These are phyloP conservation scores for Sericinus montela DNA, from an alignment of 2,888 invertebrate genomes.

Conservation along the genomic window DNA sequence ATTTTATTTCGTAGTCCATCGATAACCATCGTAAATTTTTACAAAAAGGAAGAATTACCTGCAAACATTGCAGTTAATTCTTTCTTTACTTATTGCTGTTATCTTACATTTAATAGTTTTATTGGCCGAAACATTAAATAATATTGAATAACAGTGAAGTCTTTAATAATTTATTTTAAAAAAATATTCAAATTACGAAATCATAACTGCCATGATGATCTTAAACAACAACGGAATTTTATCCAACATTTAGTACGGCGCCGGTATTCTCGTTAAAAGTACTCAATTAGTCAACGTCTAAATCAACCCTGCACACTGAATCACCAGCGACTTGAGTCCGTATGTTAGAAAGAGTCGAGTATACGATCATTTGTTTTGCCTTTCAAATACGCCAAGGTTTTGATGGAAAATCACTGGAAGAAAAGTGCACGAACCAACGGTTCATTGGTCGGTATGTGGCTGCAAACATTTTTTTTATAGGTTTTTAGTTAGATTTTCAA, in stretches of 20 bases:
- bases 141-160: too few species aligned
- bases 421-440: constrained; percentile 46
- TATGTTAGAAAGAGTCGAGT: constrained; percentile 33
- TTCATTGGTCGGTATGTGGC: constrained; percentile 32
- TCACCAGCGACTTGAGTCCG: neutral
- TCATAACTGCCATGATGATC: too few species aligned
- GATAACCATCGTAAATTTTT: too few species aligned
- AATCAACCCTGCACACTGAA: constrained; percentile 12
- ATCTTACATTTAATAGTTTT: too few species aligned
- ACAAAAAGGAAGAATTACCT: too few species aligned
- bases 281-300: constrained; percentile 20
- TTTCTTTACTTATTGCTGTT: too few species aligned
- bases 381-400: constrained; percentile 38
- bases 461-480: constrained; percentile 39
- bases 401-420: constrained; percentile 65
- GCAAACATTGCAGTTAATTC: too few species aligned
- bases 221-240: constrained; percentile 8
- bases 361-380: constrained; percentile 35
- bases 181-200: too few species aligned
- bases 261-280: constrained; percentile 16
- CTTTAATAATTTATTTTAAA: too few species aligned
- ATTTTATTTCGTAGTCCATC: too few species aligned
- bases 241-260: constrained; percentile 13
- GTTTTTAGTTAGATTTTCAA: constrained; percentile 5
- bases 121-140: too few species aligned